Evolutionary conservation across 2,888 invertebrate genomes (phyloP), one percentile per base, ranked within the genome.

Genomic region (Sphaeridia pumilis): DNA sequence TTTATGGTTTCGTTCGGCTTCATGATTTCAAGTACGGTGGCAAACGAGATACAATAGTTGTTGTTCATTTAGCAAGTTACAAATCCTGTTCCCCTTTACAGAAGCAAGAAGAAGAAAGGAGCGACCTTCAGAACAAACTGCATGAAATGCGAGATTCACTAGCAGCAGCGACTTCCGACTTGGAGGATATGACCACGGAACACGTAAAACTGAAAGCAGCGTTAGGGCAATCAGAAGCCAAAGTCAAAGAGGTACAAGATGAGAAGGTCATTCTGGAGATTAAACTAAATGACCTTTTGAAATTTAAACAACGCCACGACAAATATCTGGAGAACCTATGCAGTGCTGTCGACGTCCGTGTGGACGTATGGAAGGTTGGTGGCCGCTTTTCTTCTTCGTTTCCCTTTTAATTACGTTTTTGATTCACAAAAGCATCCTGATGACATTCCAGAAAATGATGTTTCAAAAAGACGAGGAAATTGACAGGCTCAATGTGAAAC

Each of bases 291-390:
- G 78, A 79, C 49, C 69, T 87, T 35, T 76, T 76, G 48, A 77
- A 79, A 47, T 80, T 82, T 59, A 78, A 84, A 62, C 72, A 76
- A 56, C 75, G 80, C 46, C 78, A 80, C 55, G 80, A 83, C 60
- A 74, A 76, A 49, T 78, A 81, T 57, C 78, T 83, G 58, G 81
- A 83, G 67, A 76, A 81, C 71, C 73, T 82, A 67, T 74, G 83
- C 67, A 74, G 77, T 66, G 78, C 84, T 67, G 76, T 86, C 10
- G 83, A 84, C 69, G 70, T 75, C 38, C 79, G 84, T 70, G 76
- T 84, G 25, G 79, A 81, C 58, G 81, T 86, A 67, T 84, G 86
- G 82, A 84, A 84, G 77, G 84, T 82, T 68, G 49, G 46, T 58
- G 47, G 42, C n/a, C n/a, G n/a, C n/a, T n/a, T n/a, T n/a, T n/a